These are phyloP conservation scores for Dysmachus trigonus DNA, from an alignment of 2,888 invertebrate species.

Conservation along the genomic window DNA sequence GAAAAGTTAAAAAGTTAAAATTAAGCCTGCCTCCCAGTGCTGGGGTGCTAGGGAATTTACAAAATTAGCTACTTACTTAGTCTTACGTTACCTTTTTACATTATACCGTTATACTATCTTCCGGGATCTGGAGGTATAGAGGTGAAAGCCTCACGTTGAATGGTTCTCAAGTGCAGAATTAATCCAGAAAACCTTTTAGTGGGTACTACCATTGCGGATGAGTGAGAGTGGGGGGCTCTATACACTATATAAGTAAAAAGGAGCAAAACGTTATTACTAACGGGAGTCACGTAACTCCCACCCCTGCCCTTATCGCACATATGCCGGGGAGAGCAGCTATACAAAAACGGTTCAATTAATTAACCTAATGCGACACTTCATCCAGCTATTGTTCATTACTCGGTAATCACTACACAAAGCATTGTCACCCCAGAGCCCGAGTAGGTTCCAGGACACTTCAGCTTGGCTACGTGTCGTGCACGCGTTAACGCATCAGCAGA, in stretches of 20 bases:
- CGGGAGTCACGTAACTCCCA: background rate
- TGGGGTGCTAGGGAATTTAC: background rate
- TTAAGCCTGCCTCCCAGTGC: background rate
- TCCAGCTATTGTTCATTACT: slow-evolving; percentile 2
- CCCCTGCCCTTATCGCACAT: no score
- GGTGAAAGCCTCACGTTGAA: background rate
- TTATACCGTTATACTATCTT: background rate
- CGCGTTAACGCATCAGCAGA: slow-evolving; percentile 21
- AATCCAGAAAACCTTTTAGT: slow-evolving; percentile 20
- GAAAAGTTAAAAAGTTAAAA: background rate
- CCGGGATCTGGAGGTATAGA: background rate
- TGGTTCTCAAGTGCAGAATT: background rate
- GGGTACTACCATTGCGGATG: background rate
- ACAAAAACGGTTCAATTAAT: slow-evolving; percentile 19
- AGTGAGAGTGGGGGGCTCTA: background rate
- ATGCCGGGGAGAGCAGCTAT: background rate
- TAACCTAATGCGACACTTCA: slow-evolving; percentile 25
- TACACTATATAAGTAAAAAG: background rate
- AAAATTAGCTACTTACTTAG: background rate
- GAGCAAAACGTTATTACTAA: background rate
- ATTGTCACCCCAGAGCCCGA: background rate
- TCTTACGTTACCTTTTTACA: background rate
- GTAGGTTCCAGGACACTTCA: background rate
- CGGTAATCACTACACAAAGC: slow-evolving; percentile 8
- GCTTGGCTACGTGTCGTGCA: background rate